These are phyloP conservation scores for Rhabditoides inermis DNA, from an alignment of 2,888 invertebrate species.

Conservation along the genomic window DNA sequence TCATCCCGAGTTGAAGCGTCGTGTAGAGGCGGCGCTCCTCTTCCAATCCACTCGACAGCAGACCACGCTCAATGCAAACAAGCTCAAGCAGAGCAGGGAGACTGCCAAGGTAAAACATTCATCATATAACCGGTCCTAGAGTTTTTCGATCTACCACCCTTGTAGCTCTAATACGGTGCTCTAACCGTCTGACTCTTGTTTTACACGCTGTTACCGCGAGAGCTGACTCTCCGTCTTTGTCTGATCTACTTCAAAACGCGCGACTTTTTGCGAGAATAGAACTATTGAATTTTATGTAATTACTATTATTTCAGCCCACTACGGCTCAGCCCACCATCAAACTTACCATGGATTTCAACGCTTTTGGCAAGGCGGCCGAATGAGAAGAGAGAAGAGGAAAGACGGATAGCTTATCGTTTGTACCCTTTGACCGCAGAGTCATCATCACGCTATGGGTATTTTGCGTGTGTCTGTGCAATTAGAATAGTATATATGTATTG, in stretches of 20 bases:
- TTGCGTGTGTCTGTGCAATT: too few species aligned
- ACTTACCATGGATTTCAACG: constrained; percentile 40
- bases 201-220: constrained; percentile 8
- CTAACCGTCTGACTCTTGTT: too few species aligned
- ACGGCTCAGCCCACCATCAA: constrained; percentile 39
- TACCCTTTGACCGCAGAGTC: too few species aligned
- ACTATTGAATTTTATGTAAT: constrained; percentile 1
- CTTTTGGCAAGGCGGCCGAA: constrained; percentile 19
- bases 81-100: too few species aligned
- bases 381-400: not conserved
- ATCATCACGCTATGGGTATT: too few species aligned
- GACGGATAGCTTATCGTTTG: too few species aligned
- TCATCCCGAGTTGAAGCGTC: constrained; percentile 69
- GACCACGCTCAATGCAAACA: constrained; percentile 1
- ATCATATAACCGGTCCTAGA: not conserved
- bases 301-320: constrained; percentile 6
- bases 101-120: constrained; percentile 4
- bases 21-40: constrained; percentile 73
- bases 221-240: not conserved
- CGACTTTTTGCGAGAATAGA: not conserved
- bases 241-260: not conserved
- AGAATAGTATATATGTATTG: too few species aligned
- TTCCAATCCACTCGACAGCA: constrained; percentile 21
- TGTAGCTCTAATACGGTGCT: too few species aligned
- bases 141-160: not conserved